Base-by-base conservation (phyloP, 2,888 invertebrate species). In the Aricia artaxerxes region DNA sequence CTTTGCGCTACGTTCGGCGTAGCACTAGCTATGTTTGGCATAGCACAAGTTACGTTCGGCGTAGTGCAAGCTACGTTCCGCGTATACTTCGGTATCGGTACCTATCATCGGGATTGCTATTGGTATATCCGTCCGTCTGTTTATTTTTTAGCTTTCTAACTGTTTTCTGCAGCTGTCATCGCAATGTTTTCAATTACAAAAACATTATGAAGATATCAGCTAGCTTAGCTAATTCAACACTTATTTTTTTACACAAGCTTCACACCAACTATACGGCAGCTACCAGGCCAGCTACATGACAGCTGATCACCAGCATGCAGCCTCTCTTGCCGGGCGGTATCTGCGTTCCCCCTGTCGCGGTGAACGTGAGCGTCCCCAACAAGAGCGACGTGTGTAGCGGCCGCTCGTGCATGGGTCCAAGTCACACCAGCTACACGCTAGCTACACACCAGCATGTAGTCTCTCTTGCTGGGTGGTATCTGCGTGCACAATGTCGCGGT, bases 361-460 rank as follows among this genome's bases (percentile, higher is more conserved):
- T 91, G 77, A 94, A 91, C 2, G 91, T 87, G 0, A 92, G 84
- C 0, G 92, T 89, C 0, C 94, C 93, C 57, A 93, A 92, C 6
- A 86, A 84, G 16, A 92, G 85, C 0, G 93, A 85, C 0, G 92
- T 86, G 13, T 86, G 78, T 64, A 88, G 79, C 0, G 91, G 91
- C 1, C 82, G 85, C 80, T 92, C 94, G 80, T 94, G 93, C 38
- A 89, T 90, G 0, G 93, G 92, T 0, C 88, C 86, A 86, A 0
- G 89, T 88, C 82, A 91, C 86, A 38, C 90, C 35, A 1, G 35
- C 35, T 35, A 1, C 35, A 35, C 24, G 24, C 24, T 24, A 44
- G 49, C 7, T 64, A 69, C 86, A 84, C 84, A 94, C 93, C 82
- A 90, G 81, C 0, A 89, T 49, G 76, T 91, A 82, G 82, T 93